A percentile compares a stretch with the other conserved stretches of the same genome.
Evolutionary conservation across 2,888 invertebrate genomes (phyloP).

Genomic region (Pseudococcus jackbeardsleyi): DNA sequence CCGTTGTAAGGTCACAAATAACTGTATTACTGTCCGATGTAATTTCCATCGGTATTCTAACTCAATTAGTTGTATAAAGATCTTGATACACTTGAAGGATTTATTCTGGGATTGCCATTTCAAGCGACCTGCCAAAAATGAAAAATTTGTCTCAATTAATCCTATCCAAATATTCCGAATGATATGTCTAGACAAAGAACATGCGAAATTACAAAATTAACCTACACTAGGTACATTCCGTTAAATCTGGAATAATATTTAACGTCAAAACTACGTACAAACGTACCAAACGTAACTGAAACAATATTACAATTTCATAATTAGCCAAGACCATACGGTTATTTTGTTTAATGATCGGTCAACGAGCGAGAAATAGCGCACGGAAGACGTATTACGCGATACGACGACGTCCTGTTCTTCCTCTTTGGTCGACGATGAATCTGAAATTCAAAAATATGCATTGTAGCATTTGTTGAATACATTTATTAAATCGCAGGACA

Average conservation of each 20-base stretch:
- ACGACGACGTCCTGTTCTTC: background rate
- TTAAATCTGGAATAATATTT: background rate
- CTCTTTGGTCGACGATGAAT: background rate
- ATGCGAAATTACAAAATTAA: background rate
- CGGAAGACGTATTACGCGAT: background rate
- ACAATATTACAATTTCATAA: conserved; percentile 10
- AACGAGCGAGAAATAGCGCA: conserved; percentile 18
- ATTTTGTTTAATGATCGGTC: conserved; percentile 45
- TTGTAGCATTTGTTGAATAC: background rate
- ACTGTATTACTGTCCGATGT: background rate
- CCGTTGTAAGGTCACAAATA: background rate
- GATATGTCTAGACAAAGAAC: background rate
- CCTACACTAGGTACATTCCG: background rate
- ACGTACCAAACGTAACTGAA: conserved; percentile 8
- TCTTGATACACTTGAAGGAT: too few relatives aligned
- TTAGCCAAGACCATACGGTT: background rate
- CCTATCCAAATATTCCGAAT: background rate
- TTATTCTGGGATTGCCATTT: background rate
- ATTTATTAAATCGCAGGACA: too few relatives aligned
- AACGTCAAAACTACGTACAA: background rate
- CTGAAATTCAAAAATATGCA: background rate
- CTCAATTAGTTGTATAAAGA: background rate
- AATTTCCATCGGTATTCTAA: background rate
- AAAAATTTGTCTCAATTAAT: background rate
- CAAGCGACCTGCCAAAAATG: background rate